phyloP scores from a whole-genome alignment of 2,888 invertebrate species.

The Drosophila nr. perissopoda region DNA sequence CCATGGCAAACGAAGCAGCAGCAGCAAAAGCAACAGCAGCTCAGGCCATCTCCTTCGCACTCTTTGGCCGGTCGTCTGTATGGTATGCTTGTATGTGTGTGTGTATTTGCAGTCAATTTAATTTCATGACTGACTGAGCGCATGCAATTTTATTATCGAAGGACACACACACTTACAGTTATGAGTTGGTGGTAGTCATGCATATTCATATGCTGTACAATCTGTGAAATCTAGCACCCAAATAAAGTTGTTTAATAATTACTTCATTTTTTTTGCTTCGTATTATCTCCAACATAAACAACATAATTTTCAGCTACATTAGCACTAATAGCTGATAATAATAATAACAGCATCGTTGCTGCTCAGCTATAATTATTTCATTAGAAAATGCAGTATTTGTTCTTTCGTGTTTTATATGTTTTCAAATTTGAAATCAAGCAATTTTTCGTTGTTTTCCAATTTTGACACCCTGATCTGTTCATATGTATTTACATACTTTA shows the following conservation, averaged over 20 bases:
- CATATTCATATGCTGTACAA: slow-evolving; percentile 60
- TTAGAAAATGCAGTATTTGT: not conserved
- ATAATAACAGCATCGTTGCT: not conserved
- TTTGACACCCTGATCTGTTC: slow-evolving; percentile 29
- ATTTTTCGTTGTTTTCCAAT: not conserved
- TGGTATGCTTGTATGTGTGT: slow-evolving; percentile 1
- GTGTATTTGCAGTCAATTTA: slow-evolving; percentile 83
- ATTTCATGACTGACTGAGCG: slow-evolving; percentile 82
- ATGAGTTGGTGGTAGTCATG: slow-evolving; percentile 45
- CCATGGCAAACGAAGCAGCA: slow-evolving; percentile 8
- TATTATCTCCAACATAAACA: not conserved
- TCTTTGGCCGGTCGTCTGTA: slow-evolving; percentile 19
- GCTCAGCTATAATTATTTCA: not conserved
- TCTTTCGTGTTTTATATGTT: slow-evolving; percentile 17
- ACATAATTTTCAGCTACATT: not conserved
- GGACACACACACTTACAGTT: slow-evolving; percentile 55
- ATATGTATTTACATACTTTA: not conserved
- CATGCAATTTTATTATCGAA: slow-evolving; percentile 77
- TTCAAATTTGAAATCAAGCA: not conserved
- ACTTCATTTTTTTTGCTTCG: slow-evolving; percentile 49
- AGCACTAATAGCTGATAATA: not conserved
- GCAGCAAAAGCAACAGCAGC: slow-evolving; percentile 21
- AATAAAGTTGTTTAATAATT: slow-evolving; percentile 70
- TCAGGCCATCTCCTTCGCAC: slow-evolving; percentile 27
- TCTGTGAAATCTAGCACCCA: slow-evolving; percentile 36